These are phyloP conservation scores for Plemyria rubiginata DNA, from an alignment of 2,888 invertebrate genomes.

Conservation along the genomic window DNA sequence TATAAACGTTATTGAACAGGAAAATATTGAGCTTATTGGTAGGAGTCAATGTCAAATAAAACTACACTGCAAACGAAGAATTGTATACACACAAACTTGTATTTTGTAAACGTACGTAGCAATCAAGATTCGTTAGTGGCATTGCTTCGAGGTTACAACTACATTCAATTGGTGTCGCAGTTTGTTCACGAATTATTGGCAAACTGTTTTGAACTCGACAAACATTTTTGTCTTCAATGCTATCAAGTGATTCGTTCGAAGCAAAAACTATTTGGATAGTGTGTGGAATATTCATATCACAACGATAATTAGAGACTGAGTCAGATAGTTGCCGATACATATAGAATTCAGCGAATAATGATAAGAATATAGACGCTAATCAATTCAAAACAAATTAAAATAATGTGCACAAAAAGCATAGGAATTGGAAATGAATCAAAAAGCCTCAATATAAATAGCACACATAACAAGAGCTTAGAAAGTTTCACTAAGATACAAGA, in stretches of 20 bases:
- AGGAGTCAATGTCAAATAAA: not conserved
- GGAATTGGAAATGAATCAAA: not conserved
- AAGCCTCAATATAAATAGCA: conserved; percentile 2
- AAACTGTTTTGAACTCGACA: conserved; percentile 47
- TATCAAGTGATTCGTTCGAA: too few species aligned
- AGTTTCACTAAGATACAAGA: conserved; percentile 53
- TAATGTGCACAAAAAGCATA: not conserved
- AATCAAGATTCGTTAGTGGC: conserved; percentile 44
- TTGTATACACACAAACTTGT: not conserved
- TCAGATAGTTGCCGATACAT: too few species aligned
- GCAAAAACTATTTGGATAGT: too few species aligned
- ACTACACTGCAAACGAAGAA: conserved; percentile 4
- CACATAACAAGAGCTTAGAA: conserved; percentile 48
- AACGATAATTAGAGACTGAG: too few species aligned
- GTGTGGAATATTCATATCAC: too few species aligned
- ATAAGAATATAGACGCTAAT: too few species aligned
- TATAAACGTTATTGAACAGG: not conserved
- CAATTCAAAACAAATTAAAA: not conserved
- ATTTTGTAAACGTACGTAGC: conserved; percentile 37
- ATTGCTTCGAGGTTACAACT: conserved; percentile 46
- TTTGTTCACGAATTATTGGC: conserved; percentile 46
- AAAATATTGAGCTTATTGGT: not conserved
- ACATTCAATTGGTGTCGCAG: conserved; percentile 41
- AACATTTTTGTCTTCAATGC: conserved; percentile 4
- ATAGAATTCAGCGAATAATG: too few species aligned